Evolutionary conservation across 2,113 vertebrate species (phyloP), one percentile per base, ranked within the genome.

Genomic region (Gymnarchus niloticus): DNA sequence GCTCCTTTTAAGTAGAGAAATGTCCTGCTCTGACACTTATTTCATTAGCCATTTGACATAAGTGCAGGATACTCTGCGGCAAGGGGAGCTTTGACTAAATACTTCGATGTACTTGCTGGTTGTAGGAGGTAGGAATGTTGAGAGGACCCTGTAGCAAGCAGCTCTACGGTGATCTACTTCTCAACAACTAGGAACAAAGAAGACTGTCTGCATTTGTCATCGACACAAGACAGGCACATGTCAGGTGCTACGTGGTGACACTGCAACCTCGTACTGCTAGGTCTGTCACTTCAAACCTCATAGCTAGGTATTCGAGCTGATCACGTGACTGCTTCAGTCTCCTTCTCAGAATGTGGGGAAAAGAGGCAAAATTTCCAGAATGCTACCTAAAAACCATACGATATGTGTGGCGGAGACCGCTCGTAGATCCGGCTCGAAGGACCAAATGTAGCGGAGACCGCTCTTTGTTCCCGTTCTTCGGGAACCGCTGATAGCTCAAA

Each of bases 1-100:
- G 49, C 41, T 37, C 57, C 41, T 84, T 83, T 12, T 28, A 61
- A 84, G 69, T 87, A n/a, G 57, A 28, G 37, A 69, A n/a, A 85
- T 56, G 21, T 56, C 81, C 46, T 6, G 28, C 23, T 51, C 52
- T 57, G 85, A 56, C 80, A 59, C 77, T 86, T 69, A 83, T 37
- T 23, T 23, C 12, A 5, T 44, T 23, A 33, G 21, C 33, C 52
- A 83, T 8, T 2, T 49, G 77, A 49, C 44, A 28, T 46, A n/a
- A 41, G 37, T 46, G 21, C 23, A 44, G 23, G 54, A 59, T 57
- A 21, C 17, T 17, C 33, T 12, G 44, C 19, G 10, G 82, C 52
- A 59, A 51, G 51, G 25, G 12, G 25, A 33, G 28, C 46, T 44
- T 37, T 19, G 19, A 44, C 28, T 28, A 83, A 44, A 41, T 44